Conservation (phyloP, 2,797 vertebrate species). For the Salarias fasciatus region DNA sequence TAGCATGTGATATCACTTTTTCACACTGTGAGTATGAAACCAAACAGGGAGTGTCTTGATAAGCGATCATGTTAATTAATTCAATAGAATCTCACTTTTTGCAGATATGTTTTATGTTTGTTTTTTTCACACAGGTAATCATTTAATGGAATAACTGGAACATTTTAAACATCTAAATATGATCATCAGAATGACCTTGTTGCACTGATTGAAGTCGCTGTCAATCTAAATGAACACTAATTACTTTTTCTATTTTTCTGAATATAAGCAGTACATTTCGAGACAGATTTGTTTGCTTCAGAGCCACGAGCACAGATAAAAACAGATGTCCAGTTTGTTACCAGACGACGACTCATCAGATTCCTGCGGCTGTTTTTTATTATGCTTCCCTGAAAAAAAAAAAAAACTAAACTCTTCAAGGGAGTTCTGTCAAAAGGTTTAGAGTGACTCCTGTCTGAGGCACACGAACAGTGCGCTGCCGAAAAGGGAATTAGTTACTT, state of each 20-base stretch:
- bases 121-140: too few relatives aligned
- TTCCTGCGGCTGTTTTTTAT: conserved; percentile 82
- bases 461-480: conserved; percentile 38
- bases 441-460: conserved; percentile 51
- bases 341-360: conserved; percentile 75
- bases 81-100: too few relatives aligned
- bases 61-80: too few relatives aligned
- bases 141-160: too few relatives aligned
- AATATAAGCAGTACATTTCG: conserved; percentile 33
- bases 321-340: conserved; percentile 79
- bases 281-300: conserved; percentile 20
- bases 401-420: conserved; percentile 6
- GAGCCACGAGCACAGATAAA: conserved; percentile 69
- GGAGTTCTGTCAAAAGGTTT: conserved; percentile 54
- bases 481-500: conserved; percentile 41
- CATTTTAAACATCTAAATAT: too few relatives aligned
- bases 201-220: too few relatives aligned
- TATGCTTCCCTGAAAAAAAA: conserved; percentile 56
- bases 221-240: not conserved
- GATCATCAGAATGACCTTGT: too few relatives aligned
- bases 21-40: too few relatives aligned
- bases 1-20: too few relatives aligned
- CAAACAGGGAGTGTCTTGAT: too few relatives aligned
- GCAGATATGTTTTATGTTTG: too few relatives aligned
- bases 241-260: conserved; percentile 13